Percentiles rank a stretch among this genome's conserved stretches.
Conservation (phyloP, 2,888 invertebrate genomes). For the Zygothrica quintamaculata region DNA sequence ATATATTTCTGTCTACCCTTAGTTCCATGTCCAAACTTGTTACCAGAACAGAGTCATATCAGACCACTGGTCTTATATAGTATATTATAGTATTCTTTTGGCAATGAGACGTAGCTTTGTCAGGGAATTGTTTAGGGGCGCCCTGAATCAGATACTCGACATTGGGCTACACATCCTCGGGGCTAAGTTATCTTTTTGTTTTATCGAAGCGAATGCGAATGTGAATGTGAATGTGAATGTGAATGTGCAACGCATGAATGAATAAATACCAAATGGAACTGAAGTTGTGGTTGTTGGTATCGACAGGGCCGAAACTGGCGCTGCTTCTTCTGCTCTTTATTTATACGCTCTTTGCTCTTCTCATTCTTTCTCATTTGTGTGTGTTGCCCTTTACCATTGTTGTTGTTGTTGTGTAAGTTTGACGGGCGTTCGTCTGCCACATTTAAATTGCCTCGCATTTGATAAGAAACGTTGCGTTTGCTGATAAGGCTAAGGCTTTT, state of each 20-base stretch:
- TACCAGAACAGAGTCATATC: constrained; percentile 10
- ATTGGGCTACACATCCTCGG: constrained; percentile 61
- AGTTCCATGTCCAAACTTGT: not conserved
- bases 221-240: no score
- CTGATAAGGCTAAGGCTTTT: constrained; percentile 50
- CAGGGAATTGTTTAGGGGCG: constrained; percentile 32
- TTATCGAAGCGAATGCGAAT: constrained; percentile 62
- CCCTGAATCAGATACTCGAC: constrained; percentile 62
- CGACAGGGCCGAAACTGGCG: constrained; percentile 49
- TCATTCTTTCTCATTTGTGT: constrained; percentile 13
- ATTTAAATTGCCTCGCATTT: constrained; percentile 63
- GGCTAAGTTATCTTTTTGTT: constrained; percentile 58
- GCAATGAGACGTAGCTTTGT: not conserved
- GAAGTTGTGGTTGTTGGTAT: constrained; percentile 30
- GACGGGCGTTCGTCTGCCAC: constrained; percentile 45
- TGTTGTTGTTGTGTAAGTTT: constrained; percentile 16
- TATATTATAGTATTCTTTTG: no score
- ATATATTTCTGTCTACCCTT: not conserved
- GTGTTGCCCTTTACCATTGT: constrained; percentile 15
- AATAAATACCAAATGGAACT: constrained; percentile 59
- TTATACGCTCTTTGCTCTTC: constrained; percentile 7
- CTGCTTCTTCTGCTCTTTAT: constrained; percentile 7
- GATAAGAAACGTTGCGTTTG: constrained; percentile 54
- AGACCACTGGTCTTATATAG: constrained; percentile 22
- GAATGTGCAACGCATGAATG: constrained; percentile 77